These are phyloP conservation scores for Melinaea menophilus DNA, from an alignment of 2,888 invertebrate species.

Conservation along the genomic window DNA sequence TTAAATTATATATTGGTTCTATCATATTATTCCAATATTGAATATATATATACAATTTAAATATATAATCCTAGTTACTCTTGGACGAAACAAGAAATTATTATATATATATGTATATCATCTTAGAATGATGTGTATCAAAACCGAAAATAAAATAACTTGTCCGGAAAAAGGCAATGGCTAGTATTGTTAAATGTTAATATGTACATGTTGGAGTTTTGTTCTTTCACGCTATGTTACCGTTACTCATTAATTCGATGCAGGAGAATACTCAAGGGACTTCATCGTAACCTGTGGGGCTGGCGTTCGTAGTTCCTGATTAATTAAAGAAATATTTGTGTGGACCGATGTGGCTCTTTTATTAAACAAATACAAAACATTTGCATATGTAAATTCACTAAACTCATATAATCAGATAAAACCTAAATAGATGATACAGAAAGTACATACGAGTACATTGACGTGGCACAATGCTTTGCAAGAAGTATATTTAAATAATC, in stretches of 20 bases:
- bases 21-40: no score
- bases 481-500: no score
- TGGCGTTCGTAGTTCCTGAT: slow-evolving; percentile 27
- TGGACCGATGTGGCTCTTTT: slow-evolving; percentile 8
- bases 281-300: slow-evolving; percentile 18
- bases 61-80: no score
- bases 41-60: no score
- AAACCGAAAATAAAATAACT: not conserved
- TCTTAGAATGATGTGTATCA: no score
- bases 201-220: slow-evolving; percentile 17
- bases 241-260: slow-evolving; percentile 43
- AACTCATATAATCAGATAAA: no score
- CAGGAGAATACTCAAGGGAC: slow-evolving; percentile 25
- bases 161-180: not conserved
- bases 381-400: not conserved
- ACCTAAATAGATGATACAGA: slow-evolving; percentile 8
- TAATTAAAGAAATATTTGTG: slow-evolving; percentile 26
- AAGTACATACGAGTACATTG: not conserved
- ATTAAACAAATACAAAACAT: slow-evolving; percentile 1
- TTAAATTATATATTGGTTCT: no score
- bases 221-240: slow-evolving; percentile 48
- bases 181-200: not conserved
- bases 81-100: no score
- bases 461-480: no score
- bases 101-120: no score